Base-by-base conservation (phyloP, 2,888 invertebrate species). In the Monoplex corrugatus region DNA sequence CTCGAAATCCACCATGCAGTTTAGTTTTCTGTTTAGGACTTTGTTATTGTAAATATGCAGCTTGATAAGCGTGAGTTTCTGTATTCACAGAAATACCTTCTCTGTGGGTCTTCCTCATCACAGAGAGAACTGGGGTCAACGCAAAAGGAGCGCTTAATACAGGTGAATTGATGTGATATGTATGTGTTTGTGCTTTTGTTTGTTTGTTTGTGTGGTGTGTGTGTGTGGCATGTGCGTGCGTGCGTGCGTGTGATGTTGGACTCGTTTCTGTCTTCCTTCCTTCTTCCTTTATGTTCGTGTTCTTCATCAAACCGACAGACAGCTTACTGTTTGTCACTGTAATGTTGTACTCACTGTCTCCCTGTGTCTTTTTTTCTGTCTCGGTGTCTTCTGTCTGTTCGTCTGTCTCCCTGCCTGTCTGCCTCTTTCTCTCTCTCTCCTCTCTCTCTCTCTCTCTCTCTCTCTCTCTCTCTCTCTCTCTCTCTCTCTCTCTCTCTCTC, bases 81-180 rank as follows among this genome's bases (percentile, higher is more conserved):
- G 78, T 80, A 28, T 50, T 50, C 91, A 38, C 93, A 95, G 94
- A 93, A 94, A 91, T 95, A 95, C 90, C 91, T 94, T 10, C 91
- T 95, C 87, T 90, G 93, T 45, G 91, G 93, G 63, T 93, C 94
- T 6, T 93, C 93, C 16, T 93, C 93, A 19, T 93, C 93, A 44
- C 94, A 94, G 89, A 93, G 92, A 19, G 93, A 94, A 38, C 89
- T 94, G 80, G 93, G 93, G 83, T 93, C 94, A 0, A 91, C 92
- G 87, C 92, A 94, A 43, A 93, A 94, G 90, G 93, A 94, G 75
- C 93, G 92, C 90, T 92, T 95, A 10, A 93, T 95, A 86, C 94
- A 94, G 93, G 95, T 95, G 86, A 91, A 90, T 38, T 28, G 2
- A 13, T 80, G 2, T 43, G 40, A 13, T 19, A 2, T 44, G 3